Percentiles rank a stretch among this genome's conserved stretches.
Evolutionary conservation across 2,113 vertebrate genomes (phyloP).

Genomic region (Hippocampus mohnikei): DNA sequence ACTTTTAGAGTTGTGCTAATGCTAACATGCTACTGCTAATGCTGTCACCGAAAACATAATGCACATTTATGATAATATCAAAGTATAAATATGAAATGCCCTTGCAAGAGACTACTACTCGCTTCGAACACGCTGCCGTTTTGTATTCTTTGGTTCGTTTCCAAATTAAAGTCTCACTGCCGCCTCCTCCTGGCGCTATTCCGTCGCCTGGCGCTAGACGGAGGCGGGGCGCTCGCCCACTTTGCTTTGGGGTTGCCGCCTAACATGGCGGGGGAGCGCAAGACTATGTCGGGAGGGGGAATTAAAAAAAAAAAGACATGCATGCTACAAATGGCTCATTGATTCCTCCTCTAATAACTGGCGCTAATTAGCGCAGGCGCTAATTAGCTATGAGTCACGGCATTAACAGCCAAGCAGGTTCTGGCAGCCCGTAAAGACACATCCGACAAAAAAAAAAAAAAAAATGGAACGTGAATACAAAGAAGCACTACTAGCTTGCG

Average conservation of each 20-base stretch:
- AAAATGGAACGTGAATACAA: not conserved
- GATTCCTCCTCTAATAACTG: slow-evolving; percentile 60
- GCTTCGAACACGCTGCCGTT: not conserved
- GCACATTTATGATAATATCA: not conserved
- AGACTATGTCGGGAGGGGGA: slow-evolving; percentile 5
- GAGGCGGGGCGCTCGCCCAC: not conserved
- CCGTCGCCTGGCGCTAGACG: not conserved
- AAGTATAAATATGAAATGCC: too few relatives aligned
- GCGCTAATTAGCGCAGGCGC: slow-evolving; percentile 66
- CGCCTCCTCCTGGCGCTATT: not conserved
- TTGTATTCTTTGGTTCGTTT: not conserved
- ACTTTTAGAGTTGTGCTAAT: not conserved
- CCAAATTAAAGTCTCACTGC: not conserved
- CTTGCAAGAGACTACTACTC: too few relatives aligned
- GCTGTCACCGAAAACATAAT: slow-evolving; percentile 6
- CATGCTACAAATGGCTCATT: slow-evolving; percentile 41
- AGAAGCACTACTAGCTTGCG: slow-evolving; percentile 6
- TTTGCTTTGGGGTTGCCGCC: slow-evolving; percentile 20
- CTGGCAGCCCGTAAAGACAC: slow-evolving; percentile 39
- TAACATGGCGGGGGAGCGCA: not conserved
- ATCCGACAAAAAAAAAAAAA: not conserved
- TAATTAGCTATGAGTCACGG: slow-evolving; percentile 73
- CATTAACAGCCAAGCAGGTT: slow-evolving; percentile 58
- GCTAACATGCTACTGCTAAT: slow-evolving; percentile 30
- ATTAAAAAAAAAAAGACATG: slow-evolving; percentile 17